Percentiles rank a stretch among this genome's conserved stretches.
These are phyloP conservation scores for Ectemnius cavifrons DNA, from an alignment of 2,888 invertebrate genomes.

Conservation along the genomic window DNA sequence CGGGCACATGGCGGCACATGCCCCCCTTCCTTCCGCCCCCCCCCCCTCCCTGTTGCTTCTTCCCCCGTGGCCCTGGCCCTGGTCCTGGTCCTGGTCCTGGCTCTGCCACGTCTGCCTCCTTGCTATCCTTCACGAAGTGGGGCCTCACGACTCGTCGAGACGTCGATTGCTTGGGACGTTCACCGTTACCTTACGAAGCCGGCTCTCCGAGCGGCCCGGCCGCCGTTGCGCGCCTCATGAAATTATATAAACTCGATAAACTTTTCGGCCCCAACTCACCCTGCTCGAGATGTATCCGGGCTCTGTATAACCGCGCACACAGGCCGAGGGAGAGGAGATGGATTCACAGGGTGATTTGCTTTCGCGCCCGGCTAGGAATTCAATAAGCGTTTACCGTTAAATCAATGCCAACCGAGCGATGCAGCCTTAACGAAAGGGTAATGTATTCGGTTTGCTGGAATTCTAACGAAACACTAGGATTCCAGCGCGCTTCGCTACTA, in stretches of 20 bases:
- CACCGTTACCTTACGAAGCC: slow-evolving; percentile 26
- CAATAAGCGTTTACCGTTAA: slow-evolving; percentile 49
- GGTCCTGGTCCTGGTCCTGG: no score
- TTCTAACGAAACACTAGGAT: slow-evolving; percentile 38
- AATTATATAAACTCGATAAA: slow-evolving; percentile 21
- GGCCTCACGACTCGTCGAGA: slow-evolving; percentile 33
- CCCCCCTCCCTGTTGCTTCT: background rate
- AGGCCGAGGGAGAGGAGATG: slow-evolving; percentile 11
- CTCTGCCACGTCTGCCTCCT: slow-evolving; percentile 22
- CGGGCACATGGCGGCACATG: slow-evolving; percentile 48
- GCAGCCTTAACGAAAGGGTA: slow-evolving; percentile 37
- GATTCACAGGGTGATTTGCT: slow-evolving; percentile 35
- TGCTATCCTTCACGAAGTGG: slow-evolving; percentile 32
- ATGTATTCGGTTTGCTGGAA: slow-evolving; percentile 47
- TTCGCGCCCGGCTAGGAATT: slow-evolving; percentile 21
- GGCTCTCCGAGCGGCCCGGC: background rate
- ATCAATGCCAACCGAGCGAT: slow-evolving; percentile 23
- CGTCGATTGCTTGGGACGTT: slow-evolving; percentile 33
- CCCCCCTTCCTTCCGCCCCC: slow-evolving; percentile 12
- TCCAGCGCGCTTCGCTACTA: slow-evolving; percentile 21
- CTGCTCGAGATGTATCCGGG: background rate
- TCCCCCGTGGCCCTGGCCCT: no score
- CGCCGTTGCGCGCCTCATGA: background rate
- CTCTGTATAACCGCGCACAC: background rate
- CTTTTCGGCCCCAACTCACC: background rate